A percentile compares a stretch with the other conserved stretches of the same genome.
These are phyloP conservation scores for Thymelicus lineola DNA, from an alignment of 2,888 invertebrate genomes.

Conservation along the genomic window DNA sequence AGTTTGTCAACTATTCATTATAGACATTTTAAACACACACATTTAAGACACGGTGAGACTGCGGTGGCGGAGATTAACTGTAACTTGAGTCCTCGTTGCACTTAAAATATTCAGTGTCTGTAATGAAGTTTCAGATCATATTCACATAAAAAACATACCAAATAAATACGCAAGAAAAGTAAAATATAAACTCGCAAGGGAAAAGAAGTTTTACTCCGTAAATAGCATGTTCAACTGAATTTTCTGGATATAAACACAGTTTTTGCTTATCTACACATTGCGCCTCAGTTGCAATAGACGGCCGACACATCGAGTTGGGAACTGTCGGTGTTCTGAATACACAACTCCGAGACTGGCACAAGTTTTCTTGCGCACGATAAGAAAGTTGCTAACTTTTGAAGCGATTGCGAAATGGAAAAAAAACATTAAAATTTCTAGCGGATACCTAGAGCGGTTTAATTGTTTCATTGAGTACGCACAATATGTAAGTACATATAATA, in stretches of 20 bases:
- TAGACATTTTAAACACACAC: no score
- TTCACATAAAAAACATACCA: no score
- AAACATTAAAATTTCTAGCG: background rate
- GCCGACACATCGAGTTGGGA: constrained; percentile 13
- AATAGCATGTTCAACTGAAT: constrained; percentile 5
- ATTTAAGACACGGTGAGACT: no score
- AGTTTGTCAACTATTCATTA: no score
- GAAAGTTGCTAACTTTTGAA: constrained; percentile 9
- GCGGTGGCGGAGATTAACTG: no score
- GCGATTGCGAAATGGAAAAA: background rate
- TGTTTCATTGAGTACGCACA: no score
- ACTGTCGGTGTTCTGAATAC: constrained; percentile 16
- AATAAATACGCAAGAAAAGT: background rate
- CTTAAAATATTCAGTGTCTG: no score
- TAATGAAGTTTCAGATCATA: no score
- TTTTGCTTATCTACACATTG: constrained; percentile 16
- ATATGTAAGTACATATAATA: no score
- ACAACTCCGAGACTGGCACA: constrained; percentile 5
- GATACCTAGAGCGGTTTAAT: no score
- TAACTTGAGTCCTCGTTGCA: no score
- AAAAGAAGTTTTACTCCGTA: background rate
- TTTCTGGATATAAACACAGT: background rate
- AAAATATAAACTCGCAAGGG: background rate
- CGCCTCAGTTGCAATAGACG: constrained; percentile 10
- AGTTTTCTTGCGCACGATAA: constrained; percentile 15